Evolutionary conservation across 1,140 invertebrate genomes (phyloP), one percentile per base, ranked within the genome.

Genomic region (Drosophila albomicans): DNA sequence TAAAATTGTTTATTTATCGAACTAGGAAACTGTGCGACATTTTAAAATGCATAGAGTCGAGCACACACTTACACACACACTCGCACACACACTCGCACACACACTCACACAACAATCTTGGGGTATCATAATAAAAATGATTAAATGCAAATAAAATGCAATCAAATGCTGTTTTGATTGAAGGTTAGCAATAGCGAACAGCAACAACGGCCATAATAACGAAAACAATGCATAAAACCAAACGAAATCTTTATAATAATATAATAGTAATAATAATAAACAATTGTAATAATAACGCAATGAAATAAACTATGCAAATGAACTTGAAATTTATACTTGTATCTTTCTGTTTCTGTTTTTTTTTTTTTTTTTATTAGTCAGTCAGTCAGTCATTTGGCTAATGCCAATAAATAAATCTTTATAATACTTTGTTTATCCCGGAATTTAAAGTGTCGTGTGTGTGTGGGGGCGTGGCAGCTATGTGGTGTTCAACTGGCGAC

Each of bases 231-330:
- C 54, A 57, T 16, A 35, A 56, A 25, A 32, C 1, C 16, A 38
- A 16, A 49, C 38, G 8, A 63, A 58, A 38, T 15, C 57, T 11
- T 48, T 28, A 49, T 51, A 58, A 58, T 35, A 54, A 45, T 54
- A 30, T 59, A 58, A 52, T 54, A 35, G 51, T 46, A 54, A 67
- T 46, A 54, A 73, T 13, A 7, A 54, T 48, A 6, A 56, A 78
- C 59, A 62, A 52, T 58, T 54, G 51, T 43, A 79, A 69, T 71
- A 71, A 62, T 57, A 75, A 76, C 43, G 56, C 51, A 62, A 71
- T 71, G 16, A 57, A 57, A 57, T 41, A 20, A 20, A 57, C 46
- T 76, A 84, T 84, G 76, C 73, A 82, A 79, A 82, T 82, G 67
- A 78, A 76, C 80, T 72, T 79, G 76, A 76, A 71, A 74, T 71